These are phyloP conservation scores for Perca fluviatilis DNA, from an alignment of 2,113 vertebrate genomes.

Conservation along the genomic window DNA sequence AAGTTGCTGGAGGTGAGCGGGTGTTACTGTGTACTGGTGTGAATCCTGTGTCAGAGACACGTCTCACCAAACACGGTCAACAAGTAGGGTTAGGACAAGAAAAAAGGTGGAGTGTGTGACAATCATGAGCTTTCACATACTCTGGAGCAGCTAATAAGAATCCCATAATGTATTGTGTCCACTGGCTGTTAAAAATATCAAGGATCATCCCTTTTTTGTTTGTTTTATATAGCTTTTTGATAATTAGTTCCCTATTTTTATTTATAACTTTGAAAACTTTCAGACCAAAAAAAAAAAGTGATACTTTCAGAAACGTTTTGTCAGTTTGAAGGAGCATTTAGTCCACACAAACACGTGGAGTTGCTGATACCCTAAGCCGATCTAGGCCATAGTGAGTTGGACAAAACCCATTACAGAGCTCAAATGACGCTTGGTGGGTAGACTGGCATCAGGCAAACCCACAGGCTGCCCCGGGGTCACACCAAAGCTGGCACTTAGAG, in stretches of 20 bases:
- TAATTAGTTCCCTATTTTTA: background rate
- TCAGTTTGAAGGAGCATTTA: slow-evolving; percentile 5
- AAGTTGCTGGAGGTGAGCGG: slow-evolving; percentile 50
- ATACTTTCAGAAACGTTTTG: background rate
- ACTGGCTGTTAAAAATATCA: background rate
- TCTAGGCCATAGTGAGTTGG: slow-evolving; percentile 56
- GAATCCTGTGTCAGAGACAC: slow-evolving; percentile 34
- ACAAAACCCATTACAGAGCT: slow-evolving; percentile 67
- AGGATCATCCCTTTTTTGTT: background rate
- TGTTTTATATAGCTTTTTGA: background rate
- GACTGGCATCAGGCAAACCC: slow-evolving; percentile 82
- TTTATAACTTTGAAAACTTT: slow-evolving; percentile 15
- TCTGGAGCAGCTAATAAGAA: background rate
- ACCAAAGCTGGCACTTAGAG: slow-evolving; percentile 81
- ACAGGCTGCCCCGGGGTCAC: slow-evolving; percentile 79
- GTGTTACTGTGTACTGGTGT: slow-evolving; percentile 37
- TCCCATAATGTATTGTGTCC: background rate
- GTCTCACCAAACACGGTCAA: slow-evolving; percentile 42
- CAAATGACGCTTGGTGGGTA: slow-evolving; percentile 73
- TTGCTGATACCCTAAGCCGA: slow-evolving; percentile 43
- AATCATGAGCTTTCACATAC: background rate
- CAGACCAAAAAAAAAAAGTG: background rate
- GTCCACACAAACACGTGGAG: slow-evolving; percentile 21
- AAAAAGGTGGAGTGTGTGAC: background rate
- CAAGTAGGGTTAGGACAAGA: slow-evolving; percentile 40